phyloP scores from a whole-genome alignment of 2,113 vertebrate species.

The Lophochroa leadbeateri region DNA sequence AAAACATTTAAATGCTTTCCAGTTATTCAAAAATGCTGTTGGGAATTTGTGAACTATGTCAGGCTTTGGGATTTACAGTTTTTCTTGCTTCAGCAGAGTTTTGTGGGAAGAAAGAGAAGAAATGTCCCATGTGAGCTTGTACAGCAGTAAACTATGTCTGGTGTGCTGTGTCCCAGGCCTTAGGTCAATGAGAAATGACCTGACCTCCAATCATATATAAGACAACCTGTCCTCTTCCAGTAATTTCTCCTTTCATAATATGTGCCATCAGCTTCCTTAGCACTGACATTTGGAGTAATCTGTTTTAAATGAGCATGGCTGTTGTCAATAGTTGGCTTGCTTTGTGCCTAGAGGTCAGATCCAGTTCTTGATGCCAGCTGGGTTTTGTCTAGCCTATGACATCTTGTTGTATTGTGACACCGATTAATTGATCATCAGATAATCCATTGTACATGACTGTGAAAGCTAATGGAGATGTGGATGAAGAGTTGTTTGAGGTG shows the following conservation, averaged over 20 bases:
- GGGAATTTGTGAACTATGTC: not conserved
- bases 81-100: not conserved
- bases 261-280: not conserved
- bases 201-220: accelerated
- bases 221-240: not conserved
- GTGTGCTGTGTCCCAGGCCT: not conserved
- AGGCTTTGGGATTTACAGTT: not conserved
- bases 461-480: not conserved
- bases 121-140: accelerated
- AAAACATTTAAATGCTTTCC: not conserved
- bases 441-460: accelerated
- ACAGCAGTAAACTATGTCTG: accelerated
- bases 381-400: not conserved
- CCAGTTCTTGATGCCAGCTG: not conserved
- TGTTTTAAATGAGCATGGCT: not conserved
- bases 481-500: not conserved
- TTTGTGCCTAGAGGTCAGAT: not conserved
- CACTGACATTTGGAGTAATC: accelerated
- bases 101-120: not conserved
- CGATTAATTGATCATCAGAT: not conserved
- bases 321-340: not conserved
- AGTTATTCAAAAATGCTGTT: not conserved
- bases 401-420: accelerated
- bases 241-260: accelerated
- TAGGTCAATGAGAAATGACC: not conserved